A percentile compares a stretch with the other conserved stretches of the same genome.
These are phyloP conservation scores for Hydrozoanthus gracilis DNA, from an alignment of 92 coral and sea anemone species.

Conservation along the genomic window DNA sequence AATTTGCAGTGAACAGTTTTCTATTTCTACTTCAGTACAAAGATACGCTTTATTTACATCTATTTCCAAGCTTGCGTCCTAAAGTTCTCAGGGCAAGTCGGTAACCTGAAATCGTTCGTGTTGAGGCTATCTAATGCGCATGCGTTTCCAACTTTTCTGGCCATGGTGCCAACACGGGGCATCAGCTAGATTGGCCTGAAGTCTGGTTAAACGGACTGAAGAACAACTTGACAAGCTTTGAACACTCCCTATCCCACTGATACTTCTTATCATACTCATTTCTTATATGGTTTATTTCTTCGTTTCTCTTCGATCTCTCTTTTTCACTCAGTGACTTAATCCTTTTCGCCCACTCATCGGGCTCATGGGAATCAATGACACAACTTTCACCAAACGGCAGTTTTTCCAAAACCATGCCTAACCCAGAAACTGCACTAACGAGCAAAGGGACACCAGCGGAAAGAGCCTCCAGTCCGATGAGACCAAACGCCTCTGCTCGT, in stretches of 20 bases:
- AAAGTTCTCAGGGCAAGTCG: neutral
- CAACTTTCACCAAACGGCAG: neutral
- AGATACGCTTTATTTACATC: too few species aligned
- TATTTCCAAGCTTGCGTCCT: neutral
- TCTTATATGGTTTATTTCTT: neutral
- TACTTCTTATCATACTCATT: neutral
- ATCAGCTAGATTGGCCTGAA: too few species aligned
- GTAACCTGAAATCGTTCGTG: neutral
- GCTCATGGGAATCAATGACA: too few species aligned
- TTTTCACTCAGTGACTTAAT: neutral
- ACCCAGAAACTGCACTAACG: too few species aligned
- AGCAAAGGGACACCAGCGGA: too few species aligned
- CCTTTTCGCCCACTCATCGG: too few species aligned
- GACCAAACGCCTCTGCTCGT: too few species aligned
- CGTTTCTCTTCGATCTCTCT: neutral
- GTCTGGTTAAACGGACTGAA: too few species aligned
- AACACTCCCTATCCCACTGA: neutral
- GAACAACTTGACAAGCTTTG: neutral
- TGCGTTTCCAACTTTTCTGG: too few species aligned
- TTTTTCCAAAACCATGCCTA: neutral
- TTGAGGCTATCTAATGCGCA: conserved; percentile 1
- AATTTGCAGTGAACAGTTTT: neutral
- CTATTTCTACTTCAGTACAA: neutral
- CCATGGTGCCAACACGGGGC: too few species aligned
- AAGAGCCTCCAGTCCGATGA: too few species aligned